Evolutionary conservation across 2,113 vertebrate species (phyloP).

Genomic region (Syngnathus scovelli): DNA sequence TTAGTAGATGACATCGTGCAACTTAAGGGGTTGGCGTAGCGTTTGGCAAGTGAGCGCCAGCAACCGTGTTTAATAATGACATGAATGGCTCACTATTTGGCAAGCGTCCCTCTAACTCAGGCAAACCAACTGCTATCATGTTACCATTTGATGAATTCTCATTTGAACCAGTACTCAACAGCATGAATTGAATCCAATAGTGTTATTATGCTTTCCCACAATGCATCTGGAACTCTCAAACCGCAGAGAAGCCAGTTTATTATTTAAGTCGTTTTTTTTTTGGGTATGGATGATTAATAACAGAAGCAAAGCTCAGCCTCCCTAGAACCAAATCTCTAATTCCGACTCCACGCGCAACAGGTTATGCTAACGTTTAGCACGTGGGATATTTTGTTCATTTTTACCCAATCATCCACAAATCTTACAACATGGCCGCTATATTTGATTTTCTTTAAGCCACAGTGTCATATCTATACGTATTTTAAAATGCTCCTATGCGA

Average conservation of each 20-base stretch:
- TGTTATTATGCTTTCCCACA: background rate
- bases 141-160: background rate
- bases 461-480: conserved; percentile 54
- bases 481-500: conserved; percentile 53
- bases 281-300: background rate
- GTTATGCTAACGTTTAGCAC: background rate
- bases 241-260: background rate
- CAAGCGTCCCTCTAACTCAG: background rate
- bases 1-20: background rate
- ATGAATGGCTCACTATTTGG: background rate
- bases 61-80: background rate
- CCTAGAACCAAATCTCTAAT: conserved; percentile 12
- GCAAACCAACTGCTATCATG: background rate
- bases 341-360: conserved; percentile 20
- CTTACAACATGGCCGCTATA: conserved; percentile 12
- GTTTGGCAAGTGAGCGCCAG: background rate
- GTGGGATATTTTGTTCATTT: background rate
- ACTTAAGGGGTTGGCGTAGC: background rate
- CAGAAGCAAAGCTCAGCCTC: background rate
- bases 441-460: conserved; percentile 42
- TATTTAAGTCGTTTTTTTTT: background rate
- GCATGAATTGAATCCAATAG: no score
- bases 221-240: background rate
- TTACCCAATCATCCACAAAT: background rate
- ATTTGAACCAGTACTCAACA: no score